Percentiles rank a stretch among this genome's conserved stretches.
phyloP scores from a whole-genome alignment of 2,888 invertebrate genomes.

The Campaea margaritaria region DNA sequence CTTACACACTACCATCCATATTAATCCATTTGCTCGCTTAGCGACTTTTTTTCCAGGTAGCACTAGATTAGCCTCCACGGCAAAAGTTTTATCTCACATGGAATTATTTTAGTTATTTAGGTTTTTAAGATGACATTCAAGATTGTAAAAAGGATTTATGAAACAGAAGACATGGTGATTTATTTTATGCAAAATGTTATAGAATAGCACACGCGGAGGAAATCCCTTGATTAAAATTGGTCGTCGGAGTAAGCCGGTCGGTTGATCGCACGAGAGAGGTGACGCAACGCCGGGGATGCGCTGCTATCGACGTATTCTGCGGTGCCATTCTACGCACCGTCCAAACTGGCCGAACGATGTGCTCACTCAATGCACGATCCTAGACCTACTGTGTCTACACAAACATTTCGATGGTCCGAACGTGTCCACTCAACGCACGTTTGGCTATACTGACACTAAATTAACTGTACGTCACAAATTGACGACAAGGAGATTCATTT shows the following conservation, averaged over 20 bases:
- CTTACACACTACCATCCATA: constrained; percentile 39
- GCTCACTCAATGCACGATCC: constrained; percentile 5
- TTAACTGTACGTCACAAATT: constrained; percentile 9
- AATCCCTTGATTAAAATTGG: constrained; percentile 80
- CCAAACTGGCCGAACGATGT: constrained; percentile 2
- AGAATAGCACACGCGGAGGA: constrained; percentile 82
- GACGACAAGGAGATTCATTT: constrained; percentile 10
- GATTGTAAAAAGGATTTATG: constrained; percentile 54
- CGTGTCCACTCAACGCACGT: constrained; percentile 19
- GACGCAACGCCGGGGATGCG: constrained; percentile 55
- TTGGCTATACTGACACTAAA: constrained; percentile 23
- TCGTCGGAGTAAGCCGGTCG: constrained; percentile 75
- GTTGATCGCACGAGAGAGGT: constrained; percentile 57
- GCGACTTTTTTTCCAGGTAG: constrained; percentile 74
- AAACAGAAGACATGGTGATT: constrained; percentile 57
- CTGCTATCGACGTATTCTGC: constrained; percentile 53
- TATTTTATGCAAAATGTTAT: constrained; percentile 83
- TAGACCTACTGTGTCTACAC: not conserved
- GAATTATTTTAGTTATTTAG: constrained; percentile 63
- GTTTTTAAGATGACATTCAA: constrained; percentile 51
- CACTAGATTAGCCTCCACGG: constrained; percentile 45
- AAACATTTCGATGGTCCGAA: constrained; percentile 4
- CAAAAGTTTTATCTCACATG: constrained; percentile 53
- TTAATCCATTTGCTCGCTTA: constrained; percentile 58
- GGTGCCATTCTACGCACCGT: constrained; percentile 20